These are phyloP conservation scores for Rhyacophila evoluta DNA, from an alignment of 2,888 invertebrate species.

Conservation along the genomic window DNA sequence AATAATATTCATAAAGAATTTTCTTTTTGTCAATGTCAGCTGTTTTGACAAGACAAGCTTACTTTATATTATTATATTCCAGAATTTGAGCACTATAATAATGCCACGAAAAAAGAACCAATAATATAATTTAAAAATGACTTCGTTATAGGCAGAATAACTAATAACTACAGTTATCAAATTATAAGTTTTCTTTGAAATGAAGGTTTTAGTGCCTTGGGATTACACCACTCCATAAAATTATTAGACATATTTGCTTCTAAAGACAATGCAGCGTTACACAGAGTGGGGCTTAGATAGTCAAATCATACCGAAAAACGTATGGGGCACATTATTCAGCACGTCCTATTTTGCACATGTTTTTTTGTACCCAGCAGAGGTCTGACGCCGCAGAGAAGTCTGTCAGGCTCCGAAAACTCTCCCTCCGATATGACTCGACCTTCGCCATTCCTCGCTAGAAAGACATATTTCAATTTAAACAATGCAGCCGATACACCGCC, in stretches of 20 bases:
- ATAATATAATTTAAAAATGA: too few species aligned
- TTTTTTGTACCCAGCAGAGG: conserved; percentile 50
- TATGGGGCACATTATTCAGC: neutral
- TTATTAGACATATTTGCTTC: neutral
- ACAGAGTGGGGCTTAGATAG: neutral
- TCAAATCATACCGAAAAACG: neutral
- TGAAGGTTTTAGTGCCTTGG: too few species aligned
- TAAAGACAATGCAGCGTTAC: neutral
- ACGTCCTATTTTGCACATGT: conserved; percentile 16
- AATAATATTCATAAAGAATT: too few species aligned
- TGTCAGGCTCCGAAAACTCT: conserved; percentile 42
- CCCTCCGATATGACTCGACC: conserved; percentile 48
- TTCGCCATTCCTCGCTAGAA: conserved; percentile 53
- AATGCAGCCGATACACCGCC: conserved; percentile 47
- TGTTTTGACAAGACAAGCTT: too few species aligned
- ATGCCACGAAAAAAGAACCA: too few species aligned
- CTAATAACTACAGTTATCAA: too few species aligned
- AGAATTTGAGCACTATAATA: too few species aligned
- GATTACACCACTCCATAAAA: too few species aligned
- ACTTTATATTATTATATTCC: too few species aligned
- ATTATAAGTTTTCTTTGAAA: too few species aligned
- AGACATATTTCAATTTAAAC: conserved; percentile 53
- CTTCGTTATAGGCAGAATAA: too few species aligned
- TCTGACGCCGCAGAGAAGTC: conserved; percentile 52
- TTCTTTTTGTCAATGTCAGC: too few species aligned